These are phyloP conservation scores for Crossaster papposus DNA, from an alignment of 53 echinoderm and acorn worm genomes.

Conservation along the genomic window DNA sequence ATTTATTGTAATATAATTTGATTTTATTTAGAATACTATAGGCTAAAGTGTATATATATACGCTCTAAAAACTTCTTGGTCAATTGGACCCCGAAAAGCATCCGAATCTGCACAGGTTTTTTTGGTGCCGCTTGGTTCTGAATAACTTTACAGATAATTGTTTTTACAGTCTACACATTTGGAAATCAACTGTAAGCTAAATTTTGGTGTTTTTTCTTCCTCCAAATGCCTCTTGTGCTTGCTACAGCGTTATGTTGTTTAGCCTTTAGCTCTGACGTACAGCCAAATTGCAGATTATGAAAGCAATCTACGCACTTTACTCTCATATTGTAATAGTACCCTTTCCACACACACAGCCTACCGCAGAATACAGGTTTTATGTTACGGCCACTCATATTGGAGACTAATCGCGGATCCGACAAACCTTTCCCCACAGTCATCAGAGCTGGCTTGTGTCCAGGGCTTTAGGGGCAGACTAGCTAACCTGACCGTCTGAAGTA, in stretches of 20 bases:
- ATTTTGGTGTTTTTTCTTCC: too few relatives aligned
- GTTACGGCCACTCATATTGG: neutral
- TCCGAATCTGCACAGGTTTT: too few relatives aligned
- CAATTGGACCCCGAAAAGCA: too few relatives aligned
- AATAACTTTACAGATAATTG: too few relatives aligned
- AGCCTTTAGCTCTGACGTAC: neutral
- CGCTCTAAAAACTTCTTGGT: too few relatives aligned
- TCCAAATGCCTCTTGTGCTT: neutral
- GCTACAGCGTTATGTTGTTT: neutral
- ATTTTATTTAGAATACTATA: too few relatives aligned
- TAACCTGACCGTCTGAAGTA: neutral
- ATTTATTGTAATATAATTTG: too few relatives aligned
- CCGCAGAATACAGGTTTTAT: neutral
- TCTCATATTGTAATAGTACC: neutral
- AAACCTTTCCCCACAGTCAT: neutral
- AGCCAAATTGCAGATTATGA: neutral
- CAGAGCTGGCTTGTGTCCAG: constrained; percentile 6
- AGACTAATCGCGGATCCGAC: neutral
- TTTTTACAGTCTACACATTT: too few relatives aligned
- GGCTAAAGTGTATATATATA: too few relatives aligned
- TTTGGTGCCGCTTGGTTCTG: too few relatives aligned
- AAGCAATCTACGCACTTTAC: neutral
- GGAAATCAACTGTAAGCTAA: too few relatives aligned
- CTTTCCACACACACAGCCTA: neutral
- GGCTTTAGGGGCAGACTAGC: neutral